Conservation (phyloP, 2,113 vertebrate species). For the Cyprinodon variegatus region DNA sequence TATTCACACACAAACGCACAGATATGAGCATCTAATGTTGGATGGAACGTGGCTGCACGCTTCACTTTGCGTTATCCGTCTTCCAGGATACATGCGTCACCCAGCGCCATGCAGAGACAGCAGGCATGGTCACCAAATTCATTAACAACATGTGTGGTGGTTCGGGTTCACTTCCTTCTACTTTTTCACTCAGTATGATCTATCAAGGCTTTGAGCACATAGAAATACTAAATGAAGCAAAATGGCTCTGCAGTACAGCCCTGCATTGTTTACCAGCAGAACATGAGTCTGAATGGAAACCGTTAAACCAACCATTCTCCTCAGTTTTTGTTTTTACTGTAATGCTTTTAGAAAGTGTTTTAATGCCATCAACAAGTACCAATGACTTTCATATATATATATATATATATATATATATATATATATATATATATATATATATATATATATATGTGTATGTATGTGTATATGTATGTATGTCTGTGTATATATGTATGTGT, state of each 20-base stretch:
- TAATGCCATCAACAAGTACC: too few relatives aligned
- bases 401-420: too few relatives aligned
- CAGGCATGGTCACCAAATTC: constrained; percentile 57
- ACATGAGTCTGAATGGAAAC: constrained; percentile 3
- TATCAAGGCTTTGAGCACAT: constrained; percentile 52
- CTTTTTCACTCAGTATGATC: constrained; percentile 54
- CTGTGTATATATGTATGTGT: too few relatives aligned
- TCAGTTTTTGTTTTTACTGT: background rate
- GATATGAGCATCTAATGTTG: constrained; percentile 44
- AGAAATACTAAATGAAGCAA: constrained; percentile 42
- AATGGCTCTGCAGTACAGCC: constrained; percentile 31
- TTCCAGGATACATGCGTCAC: constrained; percentile 57
- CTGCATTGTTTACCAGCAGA: constrained; percentile 32
- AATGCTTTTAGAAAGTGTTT: too few relatives aligned
- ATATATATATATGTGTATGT: too few relatives aligned
- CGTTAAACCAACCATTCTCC: background rate
- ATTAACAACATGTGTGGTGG: constrained; percentile 56
- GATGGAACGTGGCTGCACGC: constrained; percentile 47
- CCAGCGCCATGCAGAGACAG: constrained; percentile 38
- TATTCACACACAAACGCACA: constrained; percentile 16
- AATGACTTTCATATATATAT: too few relatives aligned
- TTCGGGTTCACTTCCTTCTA: constrained; percentile 55
- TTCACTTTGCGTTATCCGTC: constrained; percentile 52
- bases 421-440: too few relatives aligned
- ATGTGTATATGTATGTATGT: too few relatives aligned